phyloP scores from a whole-genome alignment of 1,140 invertebrate species.

The Gonioctena quinquepunctata region DNA sequence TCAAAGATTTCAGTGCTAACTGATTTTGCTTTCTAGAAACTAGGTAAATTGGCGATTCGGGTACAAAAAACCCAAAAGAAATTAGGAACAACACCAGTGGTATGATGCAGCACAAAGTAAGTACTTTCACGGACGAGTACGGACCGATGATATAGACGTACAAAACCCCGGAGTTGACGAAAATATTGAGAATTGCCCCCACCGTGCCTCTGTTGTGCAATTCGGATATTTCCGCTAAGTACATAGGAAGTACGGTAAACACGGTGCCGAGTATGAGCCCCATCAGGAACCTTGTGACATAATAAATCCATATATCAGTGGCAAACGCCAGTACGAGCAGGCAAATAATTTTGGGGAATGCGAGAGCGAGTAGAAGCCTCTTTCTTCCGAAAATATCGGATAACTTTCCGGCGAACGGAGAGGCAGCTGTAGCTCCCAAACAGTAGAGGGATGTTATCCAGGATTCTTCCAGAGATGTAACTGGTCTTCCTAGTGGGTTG shows the following conservation, averaged over 20 bases:
- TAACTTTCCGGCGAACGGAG: slow-evolving; percentile 16
- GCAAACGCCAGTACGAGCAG: slow-evolving; percentile 27
- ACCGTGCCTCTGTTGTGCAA: slow-evolving; percentile 37
- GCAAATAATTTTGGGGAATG: slow-evolving; percentile 26
- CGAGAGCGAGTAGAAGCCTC: slow-evolving; percentile 19
- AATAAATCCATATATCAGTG: slow-evolving; percentile 20
- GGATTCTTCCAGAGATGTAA: slow-evolving; percentile 27
- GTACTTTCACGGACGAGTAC: slow-evolving; percentile 59
- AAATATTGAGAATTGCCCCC: slow-evolving; percentile 37
- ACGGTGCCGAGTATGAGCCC: slow-evolving; percentile 54
- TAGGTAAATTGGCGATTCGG: slow-evolving; percentile 78
- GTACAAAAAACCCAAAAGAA: slow-evolving; percentile 58
- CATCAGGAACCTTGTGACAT: slow-evolving; percentile 28
- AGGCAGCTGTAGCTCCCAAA: slow-evolving; percentile 27
- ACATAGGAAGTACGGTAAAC: slow-evolving; percentile 59
- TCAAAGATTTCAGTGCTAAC: slow-evolving; percentile 66
- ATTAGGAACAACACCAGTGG: slow-evolving; percentile 60
- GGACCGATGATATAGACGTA: slow-evolving; percentile 64
- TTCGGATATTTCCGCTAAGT: slow-evolving; percentile 59
- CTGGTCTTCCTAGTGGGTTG: slow-evolving; percentile 23
- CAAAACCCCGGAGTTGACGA: slow-evolving; percentile 33
- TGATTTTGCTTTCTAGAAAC: slow-evolving; percentile 62
- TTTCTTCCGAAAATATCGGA: slow-evolving; percentile 30
- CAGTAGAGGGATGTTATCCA: slow-evolving; percentile 31
- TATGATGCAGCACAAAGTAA: slow-evolving; percentile 57